Evolutionary conservation across 2,113 vertebrate genomes (phyloP), one percentile per base, ranked within the genome.

Genomic region (Syngnathus scovelli): DNA sequence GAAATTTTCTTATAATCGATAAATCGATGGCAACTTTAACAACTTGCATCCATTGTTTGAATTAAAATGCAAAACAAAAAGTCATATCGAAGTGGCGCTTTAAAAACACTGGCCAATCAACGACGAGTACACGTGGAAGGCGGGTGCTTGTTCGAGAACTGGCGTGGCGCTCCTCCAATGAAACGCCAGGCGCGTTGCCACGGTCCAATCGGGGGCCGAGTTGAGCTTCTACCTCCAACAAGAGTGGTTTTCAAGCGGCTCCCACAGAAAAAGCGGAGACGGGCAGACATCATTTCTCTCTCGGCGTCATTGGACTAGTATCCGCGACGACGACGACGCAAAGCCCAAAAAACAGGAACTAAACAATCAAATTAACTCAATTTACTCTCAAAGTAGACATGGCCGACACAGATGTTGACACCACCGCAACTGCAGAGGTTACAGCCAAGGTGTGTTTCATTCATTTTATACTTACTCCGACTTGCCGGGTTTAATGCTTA

Each of bases 331-430:
- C 74, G 77, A 52, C 74, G 81, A 51, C 72, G 54, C 74, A 67
- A 75, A 82, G 69, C 69, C 59, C 41, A 2, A 78, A 23, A 18
- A 77, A 60, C 23, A 63, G 71, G 74, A 79, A 68, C 69, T 71
- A 73, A 69, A 75, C 48, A 79, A 66, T 72, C 70, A 71, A 68
- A 74, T 71, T 78, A 68, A 71, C 49, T 70, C 70, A 63, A 72
- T 49, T 77, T 6, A 36, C 46, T 58, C 23, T 65, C 15, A 74
- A 80, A 78, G 11, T 16, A 79, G 81, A 75, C 52, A 93, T 93
- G 93, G 91, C 93, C 71, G 93, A 93, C 43, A 90, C 88, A 74
- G 90, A 80, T 85, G 91, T 90, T 76, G 91, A 92, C 41, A 91
- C 88, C 36, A 90, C 90, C 79, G 83, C 81, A 49, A 69, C 87